Base-by-base conservation (phyloP, 1,140 invertebrate species). In the Belonocnema kinseyi region DNA sequence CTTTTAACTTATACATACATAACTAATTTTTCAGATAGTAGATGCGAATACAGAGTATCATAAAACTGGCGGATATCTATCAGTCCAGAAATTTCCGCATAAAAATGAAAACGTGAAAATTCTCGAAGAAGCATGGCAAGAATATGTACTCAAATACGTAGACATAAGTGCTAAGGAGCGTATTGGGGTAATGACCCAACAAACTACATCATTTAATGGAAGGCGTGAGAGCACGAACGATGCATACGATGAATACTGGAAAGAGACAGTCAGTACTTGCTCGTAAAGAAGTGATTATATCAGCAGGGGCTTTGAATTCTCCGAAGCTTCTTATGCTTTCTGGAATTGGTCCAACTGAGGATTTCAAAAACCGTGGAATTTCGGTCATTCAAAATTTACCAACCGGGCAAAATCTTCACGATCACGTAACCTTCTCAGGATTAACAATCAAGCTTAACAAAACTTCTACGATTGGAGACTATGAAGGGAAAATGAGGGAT, bases 401-500 rank as follows among this genome's bases (percentile, higher is more conserved):
- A 0, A 96, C 96, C 2, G 96, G 95, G 0, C 85, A 93, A 72
- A 96, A 96, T 87, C 91, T 96, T 0, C 93, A 94, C 83, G 94
- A 94, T 82, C 94, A 95, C 81, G 78, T 92, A 0, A 93, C 93
- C 0, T 92, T 92, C n/a, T 92, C 93, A 82, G 92, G 93, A 17
- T 87, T 94, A 0, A 89, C 94, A 0, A 93, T 86, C 0, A 72
- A 71, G 0, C 54, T 94, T 40, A 93, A 93, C 77, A 88, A 91
- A 12, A 92, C 0, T 89, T 93, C 0, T 16, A 93, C 89, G 3
- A 80, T 54, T 7, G 84, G 80, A 26, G 88, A 89, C 80, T 86
- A 92, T n/a, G 85, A 93, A 21, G 89, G 93, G 81, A 88, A 92
- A 16, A 88, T 91, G 58, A 78, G 89, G 12, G 94, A 94, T 76